Base-by-base conservation (phyloP, 2,797 vertebrate species). In the Valencia hispanica region DNA sequence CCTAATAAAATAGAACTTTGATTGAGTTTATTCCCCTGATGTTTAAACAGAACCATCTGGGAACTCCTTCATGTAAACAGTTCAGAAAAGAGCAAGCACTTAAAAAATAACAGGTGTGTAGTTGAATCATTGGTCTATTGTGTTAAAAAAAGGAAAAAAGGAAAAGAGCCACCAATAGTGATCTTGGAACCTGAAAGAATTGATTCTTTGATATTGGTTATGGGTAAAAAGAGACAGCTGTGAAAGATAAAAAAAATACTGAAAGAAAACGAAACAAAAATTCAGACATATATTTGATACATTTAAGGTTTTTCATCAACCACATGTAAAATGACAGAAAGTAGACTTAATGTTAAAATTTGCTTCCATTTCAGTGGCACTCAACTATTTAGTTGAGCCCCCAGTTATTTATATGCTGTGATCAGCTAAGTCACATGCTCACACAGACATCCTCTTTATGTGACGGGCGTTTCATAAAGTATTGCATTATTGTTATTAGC, bases 401-500 rank as follows among this genome's bases (percentile, higher is more conserved):
- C 30, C 41, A 65, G 41, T 87, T 91, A 88, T 88, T 86, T 84
- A 88, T 88, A 79, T 80, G 68, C 79, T 53, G 47, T 65, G 72
- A 78, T 82, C 88, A 81, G 73, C 79, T 66, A 45, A 59, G 68
- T 80, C 77, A 53, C 79, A 78, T 39, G 66, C 53, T 14, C 51
- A 15, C 45, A 39, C 18, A 68, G 6, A 22, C 70, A 55, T 72
- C 61, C 83, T 43, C n/a, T 84, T 85, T 79, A 85, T 87, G 85
- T 89, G 89, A 90, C 86, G 87, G 92, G 88, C 80, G 45, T 93
- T 92, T 92, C 85, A 95, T 93, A 92, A 95, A 93, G 89, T 84
- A 86, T 81, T 93, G 92, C 92, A 93, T 95, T 94, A 94, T 93
- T 92, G 89, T 93, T 95, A 95, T 95, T 95, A 93, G 90, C 89